Percentiles rank a stretch among this genome's conserved stretches.
Conservation (phyloP, 2,797 vertebrate species). For the Peromyscus nudipes region DNA sequence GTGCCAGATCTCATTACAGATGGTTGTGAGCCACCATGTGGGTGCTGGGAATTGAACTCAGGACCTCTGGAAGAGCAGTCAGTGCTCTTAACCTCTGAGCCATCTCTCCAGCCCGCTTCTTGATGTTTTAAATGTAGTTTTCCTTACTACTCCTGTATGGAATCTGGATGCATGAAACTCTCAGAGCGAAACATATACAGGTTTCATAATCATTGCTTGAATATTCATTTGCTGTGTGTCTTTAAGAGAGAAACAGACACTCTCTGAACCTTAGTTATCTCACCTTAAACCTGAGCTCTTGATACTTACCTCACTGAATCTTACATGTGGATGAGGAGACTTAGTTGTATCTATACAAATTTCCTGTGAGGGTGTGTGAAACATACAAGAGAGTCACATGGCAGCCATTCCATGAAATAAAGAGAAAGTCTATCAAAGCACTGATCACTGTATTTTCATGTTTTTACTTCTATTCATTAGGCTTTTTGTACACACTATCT, state of each 20-base stretch:
- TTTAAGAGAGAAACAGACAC: not conserved
- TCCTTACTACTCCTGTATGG: rapidly evolving
- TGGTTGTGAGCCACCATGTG: no score
- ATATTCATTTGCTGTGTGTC: not conserved
- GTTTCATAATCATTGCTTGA: not conserved
- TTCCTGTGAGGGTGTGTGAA: not conserved
- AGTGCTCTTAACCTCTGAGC: no score
- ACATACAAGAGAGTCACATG: not conserved
- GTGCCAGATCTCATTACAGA: no score
- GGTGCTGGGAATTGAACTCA: no score
- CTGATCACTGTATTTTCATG: not conserved
- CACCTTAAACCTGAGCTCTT: not conserved
- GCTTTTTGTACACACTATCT: rapidly evolving
- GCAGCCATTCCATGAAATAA: not conserved
- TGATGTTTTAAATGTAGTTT: not conserved
- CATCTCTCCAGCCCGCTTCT: no score
- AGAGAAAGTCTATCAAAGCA: not conserved
- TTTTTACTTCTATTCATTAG: not conserved
- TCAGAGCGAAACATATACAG: not conserved
- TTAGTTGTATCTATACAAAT: not conserved
- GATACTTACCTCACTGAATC: not conserved
- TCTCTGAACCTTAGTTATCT: not conserved
- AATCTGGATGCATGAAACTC: not conserved
- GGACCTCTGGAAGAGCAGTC: no score
- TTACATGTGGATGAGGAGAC: not conserved